These are phyloP conservation scores for Falco columbarius DNA, from an alignment of 2,797 vertebrate species.

Conservation along the genomic window DNA sequence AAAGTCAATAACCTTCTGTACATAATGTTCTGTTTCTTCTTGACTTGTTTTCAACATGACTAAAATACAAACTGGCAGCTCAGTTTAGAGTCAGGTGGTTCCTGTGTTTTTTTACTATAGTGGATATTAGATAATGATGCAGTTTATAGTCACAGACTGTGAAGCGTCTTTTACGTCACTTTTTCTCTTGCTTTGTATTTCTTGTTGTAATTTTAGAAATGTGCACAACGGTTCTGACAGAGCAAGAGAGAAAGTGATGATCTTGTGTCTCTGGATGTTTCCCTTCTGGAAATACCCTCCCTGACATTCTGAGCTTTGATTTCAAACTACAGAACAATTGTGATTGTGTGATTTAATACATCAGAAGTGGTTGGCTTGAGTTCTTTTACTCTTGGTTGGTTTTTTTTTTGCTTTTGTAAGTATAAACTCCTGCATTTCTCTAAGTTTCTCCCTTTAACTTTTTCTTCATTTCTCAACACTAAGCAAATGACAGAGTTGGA, in stretches of 20 bases:
- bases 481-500: neutral
- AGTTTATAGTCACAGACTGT: neutral
- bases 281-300: neutral
- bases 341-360: neutral
- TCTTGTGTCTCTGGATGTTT: neutral
- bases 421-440: neutral
- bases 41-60: constrained; percentile 29
- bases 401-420: neutral
- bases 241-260: neutral
- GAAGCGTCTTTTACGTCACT: neutral
- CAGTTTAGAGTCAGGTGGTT: neutral
- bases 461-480: neutral
- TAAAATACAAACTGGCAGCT: constrained; percentile 22
- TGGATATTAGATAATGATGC: neutral
- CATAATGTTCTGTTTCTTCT: constrained; percentile 45
- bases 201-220: neutral
- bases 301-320: neutral
- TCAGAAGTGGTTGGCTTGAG: neutral
- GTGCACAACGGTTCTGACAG: neutral
- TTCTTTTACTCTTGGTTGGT: neutral
- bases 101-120: neutral
- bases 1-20: constrained; percentile 23
- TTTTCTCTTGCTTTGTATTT: neutral
- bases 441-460: neutral
- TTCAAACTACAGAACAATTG: neutral